Conservation (phyloP, 2,888 invertebrate genomes). For the Chrysolina oricalcia region DNA sequence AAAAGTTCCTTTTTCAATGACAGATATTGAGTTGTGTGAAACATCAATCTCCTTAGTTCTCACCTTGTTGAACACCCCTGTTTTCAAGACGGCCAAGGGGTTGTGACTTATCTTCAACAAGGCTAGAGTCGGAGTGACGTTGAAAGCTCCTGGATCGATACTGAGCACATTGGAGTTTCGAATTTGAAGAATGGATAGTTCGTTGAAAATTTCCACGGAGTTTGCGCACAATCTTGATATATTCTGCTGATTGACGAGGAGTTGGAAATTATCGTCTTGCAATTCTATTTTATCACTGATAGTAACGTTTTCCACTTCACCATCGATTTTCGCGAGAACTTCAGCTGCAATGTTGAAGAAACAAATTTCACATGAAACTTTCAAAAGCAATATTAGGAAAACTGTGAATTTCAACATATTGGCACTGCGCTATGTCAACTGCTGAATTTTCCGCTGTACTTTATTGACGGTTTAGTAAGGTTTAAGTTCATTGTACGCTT, state of each 20-base stretch:
- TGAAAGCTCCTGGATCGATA: conserved; percentile 62
- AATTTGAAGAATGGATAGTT: conserved; percentile 59
- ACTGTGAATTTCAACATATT: conserved; percentile 36
- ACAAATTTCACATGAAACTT: conserved; percentile 32
- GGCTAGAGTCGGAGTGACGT: conserved; percentile 60
- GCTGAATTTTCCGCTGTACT: conserved; percentile 32
- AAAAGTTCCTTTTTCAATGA: conserved; percentile 62
- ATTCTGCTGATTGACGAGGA: conserved; percentile 54
- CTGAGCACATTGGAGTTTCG: conserved; percentile 57
- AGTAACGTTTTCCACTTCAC: conserved; percentile 49
- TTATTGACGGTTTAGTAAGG: conserved; percentile 21
- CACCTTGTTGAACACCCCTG: conserved; percentile 62
- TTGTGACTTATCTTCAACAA: conserved; percentile 62
- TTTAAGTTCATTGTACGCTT: conserved; percentile 9
- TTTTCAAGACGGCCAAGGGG: conserved; percentile 55
- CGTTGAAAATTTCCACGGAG: conserved; percentile 55
- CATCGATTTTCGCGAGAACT: conserved; percentile 47
- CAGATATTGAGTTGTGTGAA: conserved; percentile 59
- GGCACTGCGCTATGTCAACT: conserved; percentile 27
- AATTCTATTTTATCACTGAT: conserved; percentile 44
- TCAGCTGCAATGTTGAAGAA: conserved; percentile 10
- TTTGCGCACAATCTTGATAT: conserved; percentile 54
- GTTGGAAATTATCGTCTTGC: conserved; percentile 57
- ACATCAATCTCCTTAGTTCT: conserved; percentile 63
- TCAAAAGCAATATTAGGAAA: conserved; percentile 25